phyloP scores from a whole-genome alignment of 2,888 invertebrate species.

The Prosopocoilus inquinatus region DNA sequence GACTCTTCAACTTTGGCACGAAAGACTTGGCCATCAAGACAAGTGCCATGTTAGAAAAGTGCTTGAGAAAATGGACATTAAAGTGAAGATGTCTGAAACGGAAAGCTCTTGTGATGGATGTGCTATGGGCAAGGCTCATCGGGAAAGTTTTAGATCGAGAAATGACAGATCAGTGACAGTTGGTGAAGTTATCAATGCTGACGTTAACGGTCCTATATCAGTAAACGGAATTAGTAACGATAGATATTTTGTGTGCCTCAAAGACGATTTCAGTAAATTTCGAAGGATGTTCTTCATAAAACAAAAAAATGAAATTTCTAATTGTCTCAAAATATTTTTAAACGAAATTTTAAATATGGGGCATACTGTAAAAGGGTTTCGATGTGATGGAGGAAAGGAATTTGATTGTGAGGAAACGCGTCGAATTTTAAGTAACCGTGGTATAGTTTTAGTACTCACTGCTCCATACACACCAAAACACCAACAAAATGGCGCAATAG shows the following conservation, averaged over 20 bases:
- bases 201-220: neutral
- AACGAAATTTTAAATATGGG: neutral
- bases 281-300: constrained; percentile 30
- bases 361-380: constrained; percentile 5
- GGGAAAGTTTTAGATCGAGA: neutral
- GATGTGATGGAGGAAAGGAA: constrained; percentile 8
- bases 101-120: neutral
- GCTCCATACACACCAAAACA: neutral
- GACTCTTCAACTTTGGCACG: neutral
- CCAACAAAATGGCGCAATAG: neutral
- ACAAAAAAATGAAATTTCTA: constrained; percentile 14
- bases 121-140: neutral
- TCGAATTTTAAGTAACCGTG: neutral
- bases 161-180: neutral
- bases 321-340: constrained; percentile 3
- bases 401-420: neutral
- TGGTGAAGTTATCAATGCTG: neutral
- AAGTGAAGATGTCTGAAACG: neutral
- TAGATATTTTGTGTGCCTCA: constrained; percentile 30
- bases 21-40: neutral
- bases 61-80: neutral
- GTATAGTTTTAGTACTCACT: neutral
- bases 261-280: constrained; percentile 29
- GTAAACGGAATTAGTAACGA: constrained; percentile 24
- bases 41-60: neutral